These are phyloP conservation scores for Galeruca laticollis DNA, from an alignment of 2,888 invertebrate genomes.

Conservation along the genomic window DNA sequence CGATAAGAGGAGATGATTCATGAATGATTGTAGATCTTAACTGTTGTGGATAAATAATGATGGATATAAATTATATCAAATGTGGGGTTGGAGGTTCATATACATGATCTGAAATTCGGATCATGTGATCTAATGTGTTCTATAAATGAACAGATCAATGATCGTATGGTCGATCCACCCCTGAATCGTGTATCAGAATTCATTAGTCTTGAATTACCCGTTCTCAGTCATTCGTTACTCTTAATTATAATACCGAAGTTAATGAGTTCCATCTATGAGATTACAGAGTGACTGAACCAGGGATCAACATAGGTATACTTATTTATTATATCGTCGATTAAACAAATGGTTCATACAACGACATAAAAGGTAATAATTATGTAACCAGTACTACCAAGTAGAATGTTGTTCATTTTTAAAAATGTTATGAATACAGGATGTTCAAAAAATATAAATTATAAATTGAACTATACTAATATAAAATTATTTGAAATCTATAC, in stretches of 20 bases:
- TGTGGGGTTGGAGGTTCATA: too few species aligned
- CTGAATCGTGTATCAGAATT: slow-evolving; percentile 30
- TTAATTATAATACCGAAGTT: slow-evolving; percentile 41
- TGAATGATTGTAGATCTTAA: too few species aligned
- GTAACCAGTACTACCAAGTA: slow-evolving; percentile 7
- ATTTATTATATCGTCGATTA: slow-evolving; percentile 29
- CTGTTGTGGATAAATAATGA: too few species aligned
- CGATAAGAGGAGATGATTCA: too few species aligned
- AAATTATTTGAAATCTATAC: too few species aligned
- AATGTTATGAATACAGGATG: neutral
- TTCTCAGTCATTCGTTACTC: slow-evolving; percentile 34
- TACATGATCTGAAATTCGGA: too few species aligned
- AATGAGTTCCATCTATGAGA: slow-evolving; percentile 37
- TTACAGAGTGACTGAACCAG: slow-evolving; percentile 24
- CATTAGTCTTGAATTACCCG: slow-evolving; percentile 35
- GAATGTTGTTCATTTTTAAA: slow-evolving; percentile 5
- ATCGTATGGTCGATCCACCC: neutral
- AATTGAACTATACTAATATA: too few species aligned
- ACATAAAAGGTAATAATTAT: slow-evolving; percentile 34
- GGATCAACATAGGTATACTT: slow-evolving; percentile 9
- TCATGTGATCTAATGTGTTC: neutral
- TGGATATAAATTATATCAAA: too few species aligned
- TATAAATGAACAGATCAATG: neutral
- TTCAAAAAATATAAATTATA: neutral
- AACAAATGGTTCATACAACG: slow-evolving; percentile 28